phyloP scores from a whole-genome alignment of 2,797 vertebrate species.

The Xenentodon cancila region DNA sequence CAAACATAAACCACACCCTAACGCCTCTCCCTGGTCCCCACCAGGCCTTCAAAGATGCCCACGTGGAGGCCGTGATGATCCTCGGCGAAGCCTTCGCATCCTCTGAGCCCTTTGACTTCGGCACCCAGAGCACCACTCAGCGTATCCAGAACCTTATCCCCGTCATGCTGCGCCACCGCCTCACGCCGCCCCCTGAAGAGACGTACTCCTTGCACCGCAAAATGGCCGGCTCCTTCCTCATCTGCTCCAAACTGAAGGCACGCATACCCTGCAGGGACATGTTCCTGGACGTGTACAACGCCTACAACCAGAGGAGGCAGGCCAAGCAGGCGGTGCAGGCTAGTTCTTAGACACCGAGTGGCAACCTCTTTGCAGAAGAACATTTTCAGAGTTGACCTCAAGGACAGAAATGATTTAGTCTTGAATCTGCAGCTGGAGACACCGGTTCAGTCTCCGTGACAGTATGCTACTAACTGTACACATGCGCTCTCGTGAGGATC shows the following conservation, averaged over 20 bases:
- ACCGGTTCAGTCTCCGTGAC: conserved; percentile 3
- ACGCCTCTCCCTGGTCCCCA: neutral
- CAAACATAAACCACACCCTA: no score
- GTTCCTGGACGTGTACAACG: conserved; percentile 84
- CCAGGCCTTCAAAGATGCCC: conserved; percentile 87
- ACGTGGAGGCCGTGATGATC: conserved; percentile 92
- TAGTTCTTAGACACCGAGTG: conserved; percentile 12
- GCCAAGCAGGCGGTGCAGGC: conserved; percentile 33
- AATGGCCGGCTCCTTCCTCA: conserved; percentile 93
- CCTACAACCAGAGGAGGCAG: conserved; percentile 66
- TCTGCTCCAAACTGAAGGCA: conserved; percentile 88
- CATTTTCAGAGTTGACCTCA: conserved; percentile 11
- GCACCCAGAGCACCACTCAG: conserved; percentile 85
- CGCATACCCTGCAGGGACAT: conserved; percentile 84
- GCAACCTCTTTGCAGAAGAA: neutral
- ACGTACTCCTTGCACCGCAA: conserved; percentile 92
- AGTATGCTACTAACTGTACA: neutral
- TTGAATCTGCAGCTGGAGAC: neutral
- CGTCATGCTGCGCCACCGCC: conserved; percentile 87
- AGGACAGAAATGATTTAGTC: neutral
- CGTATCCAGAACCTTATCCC: conserved; percentile 88
- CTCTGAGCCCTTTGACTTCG: conserved; percentile 84
- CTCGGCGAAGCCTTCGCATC: conserved; percentile 89
- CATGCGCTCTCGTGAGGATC: neutral
- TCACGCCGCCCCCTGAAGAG: conserved; percentile 90